Evolutionary conservation across 2,113 vertebrate species (phyloP), one percentile per base, ranked within the genome.

Genomic region (Gymnarchus niloticus): DNA sequence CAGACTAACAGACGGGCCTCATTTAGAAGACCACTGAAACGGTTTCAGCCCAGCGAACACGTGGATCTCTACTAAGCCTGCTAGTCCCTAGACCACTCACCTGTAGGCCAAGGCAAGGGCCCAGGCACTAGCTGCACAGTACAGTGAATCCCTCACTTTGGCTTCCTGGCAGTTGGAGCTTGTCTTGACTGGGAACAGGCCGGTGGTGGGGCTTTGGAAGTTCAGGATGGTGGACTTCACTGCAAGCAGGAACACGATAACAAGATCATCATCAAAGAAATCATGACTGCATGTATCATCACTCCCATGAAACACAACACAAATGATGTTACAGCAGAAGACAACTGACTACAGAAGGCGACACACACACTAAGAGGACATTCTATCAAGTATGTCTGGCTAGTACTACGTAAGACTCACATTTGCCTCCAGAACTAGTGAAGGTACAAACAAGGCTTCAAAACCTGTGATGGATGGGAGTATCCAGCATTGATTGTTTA

Each of bases 141-240:
- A 99, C 12, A 99, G 94, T 56, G 95, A 98, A 88, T 99, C 98
- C 0, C 98, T 95, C 6, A 99, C 91, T 92, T 97, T 99, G 54
- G 98, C 96, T 78, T 94, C 96, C 85, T 90, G 94, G 88, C 96
- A 95, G 25, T 91, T 92, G 2, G 95, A 93, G 1, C 91, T 94
- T 0, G 97, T 99, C 89, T 96, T 97, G n/a, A 95, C 93, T 0
- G 98, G 98, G 84, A 99, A 99, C 2, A 99, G 95, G 56, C 98
- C 98, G 0, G 98, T 99, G 23, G 97, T 97, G 28, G 97, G 96
- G 88, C 96, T 99, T 91, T 99, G 98, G 92, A 96, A 94, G 86
- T 95, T 92, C 86, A 99, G 91, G 87, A 99, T 91, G 0, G 98
- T 99, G 57, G 94, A 90, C 89, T 99, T 99, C 57, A 98, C 98